Percentiles rank a stretch among this genome's conserved stretches.
These are phyloP conservation scores for Trachelus stipa DNA, from an alignment of 2,888 invertebrate genomes.

Conservation along the genomic window DNA sequence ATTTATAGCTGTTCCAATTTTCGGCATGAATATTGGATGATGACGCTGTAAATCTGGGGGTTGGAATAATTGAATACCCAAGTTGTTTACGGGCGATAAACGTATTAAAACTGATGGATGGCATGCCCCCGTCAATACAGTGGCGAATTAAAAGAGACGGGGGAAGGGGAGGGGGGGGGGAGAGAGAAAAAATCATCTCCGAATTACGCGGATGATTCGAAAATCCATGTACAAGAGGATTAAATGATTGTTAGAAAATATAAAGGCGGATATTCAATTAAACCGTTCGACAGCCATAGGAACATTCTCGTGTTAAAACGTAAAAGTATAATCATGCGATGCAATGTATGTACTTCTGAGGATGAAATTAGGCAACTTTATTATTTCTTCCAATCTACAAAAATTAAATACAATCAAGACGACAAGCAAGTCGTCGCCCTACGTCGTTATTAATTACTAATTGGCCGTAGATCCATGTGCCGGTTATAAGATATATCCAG, in stretches of 20 bases:
- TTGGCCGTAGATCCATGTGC: conserved; percentile 34
- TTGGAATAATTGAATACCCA: conserved; percentile 25
- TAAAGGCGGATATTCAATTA: neutral
- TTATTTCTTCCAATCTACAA: too few relatives aligned
- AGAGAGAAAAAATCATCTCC: neutral
- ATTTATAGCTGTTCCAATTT: conserved; percentile 29
- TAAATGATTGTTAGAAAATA: neutral
- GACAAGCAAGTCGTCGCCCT: conserved; percentile 34
- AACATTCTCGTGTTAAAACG: neutral
- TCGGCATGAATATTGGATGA: conserved; percentile 27
- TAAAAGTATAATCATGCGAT: neutral
- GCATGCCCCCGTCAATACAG: conserved; percentile 13
- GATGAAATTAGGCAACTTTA: too few relatives aligned
- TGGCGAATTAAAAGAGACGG: neutral
- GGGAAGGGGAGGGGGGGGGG: neutral
- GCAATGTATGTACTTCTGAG: neutral
- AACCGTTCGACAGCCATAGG: neutral
- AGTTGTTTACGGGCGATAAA: conserved; percentile 27
- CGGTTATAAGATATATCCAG: conserved; percentile 40
- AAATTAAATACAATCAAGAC: conserved; percentile 42
- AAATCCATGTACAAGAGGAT: neutral
- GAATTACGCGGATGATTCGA: neutral
- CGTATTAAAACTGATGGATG: conserved; percentile 27
- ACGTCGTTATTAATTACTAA: conserved; percentile 54
- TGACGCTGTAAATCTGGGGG: conserved; percentile 24